These are phyloP conservation scores for Tenthredo notha DNA, from an alignment of 2,888 invertebrate species.

Conservation along the genomic window DNA sequence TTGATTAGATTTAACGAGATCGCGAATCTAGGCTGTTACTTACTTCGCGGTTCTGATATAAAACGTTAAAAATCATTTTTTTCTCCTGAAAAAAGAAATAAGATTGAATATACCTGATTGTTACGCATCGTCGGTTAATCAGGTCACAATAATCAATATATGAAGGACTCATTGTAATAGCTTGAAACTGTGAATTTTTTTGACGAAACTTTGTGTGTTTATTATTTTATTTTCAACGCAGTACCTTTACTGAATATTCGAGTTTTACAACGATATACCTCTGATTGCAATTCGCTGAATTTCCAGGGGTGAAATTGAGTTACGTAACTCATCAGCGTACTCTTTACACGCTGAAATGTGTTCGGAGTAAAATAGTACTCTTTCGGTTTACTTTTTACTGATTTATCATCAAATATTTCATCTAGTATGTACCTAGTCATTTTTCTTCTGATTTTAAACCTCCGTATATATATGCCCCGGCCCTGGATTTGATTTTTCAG, in stretches of 20 bases:
- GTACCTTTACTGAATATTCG: background rate
- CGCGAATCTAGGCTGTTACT: background rate
- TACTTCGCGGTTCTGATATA: background rate
- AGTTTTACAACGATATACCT: slow-evolving; percentile 1
- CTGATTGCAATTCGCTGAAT: slow-evolving; percentile 18
- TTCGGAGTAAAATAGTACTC: background rate
- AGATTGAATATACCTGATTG: background rate
- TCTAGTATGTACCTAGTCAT: background rate
- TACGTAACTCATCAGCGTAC: slow-evolving; percentile 30
- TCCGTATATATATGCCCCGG: background rate
- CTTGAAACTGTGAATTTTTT: background rate
- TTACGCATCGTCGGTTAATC: background rate
- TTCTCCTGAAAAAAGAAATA: background rate
- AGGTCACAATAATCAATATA: background rate
- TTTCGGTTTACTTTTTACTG: background rate
- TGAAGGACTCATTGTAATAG: background rate
- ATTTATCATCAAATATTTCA: background rate
- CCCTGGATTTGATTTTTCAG: background rate
- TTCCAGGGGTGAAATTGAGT: background rate
- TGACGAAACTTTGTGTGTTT: background rate
- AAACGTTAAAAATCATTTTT: background rate
- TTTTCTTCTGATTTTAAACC: background rate
- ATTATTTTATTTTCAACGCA: background rate
- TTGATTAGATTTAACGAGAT: background rate
- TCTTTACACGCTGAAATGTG: slow-evolving; percentile 16